Conservation (phyloP, 2,113 vertebrate genomes). For the Macaca mulatta region DNA sequence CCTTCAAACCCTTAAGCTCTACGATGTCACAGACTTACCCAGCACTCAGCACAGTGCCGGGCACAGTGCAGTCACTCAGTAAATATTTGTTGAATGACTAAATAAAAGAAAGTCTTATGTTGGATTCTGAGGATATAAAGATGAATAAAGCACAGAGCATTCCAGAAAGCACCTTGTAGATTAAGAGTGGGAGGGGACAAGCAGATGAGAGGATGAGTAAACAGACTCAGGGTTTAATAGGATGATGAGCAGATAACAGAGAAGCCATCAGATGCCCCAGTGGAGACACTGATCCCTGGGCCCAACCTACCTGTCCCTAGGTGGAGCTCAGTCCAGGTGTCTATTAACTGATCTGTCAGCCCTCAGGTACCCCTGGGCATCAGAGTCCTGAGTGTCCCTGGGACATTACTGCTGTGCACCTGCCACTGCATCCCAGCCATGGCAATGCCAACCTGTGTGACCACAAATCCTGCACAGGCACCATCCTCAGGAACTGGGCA, state of each 20-base stretch:
- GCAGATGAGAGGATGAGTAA: not conserved
- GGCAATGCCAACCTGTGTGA: not conserved
- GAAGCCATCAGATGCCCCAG: not conserved
- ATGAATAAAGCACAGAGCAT: not conserved
- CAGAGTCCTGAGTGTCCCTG: not conserved
- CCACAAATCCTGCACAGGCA: not conserved
- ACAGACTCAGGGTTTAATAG: not conserved
- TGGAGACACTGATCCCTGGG: not conserved
- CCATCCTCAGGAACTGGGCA: not conserved
- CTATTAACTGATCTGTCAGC: not conserved
- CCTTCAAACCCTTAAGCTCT: not conserved
- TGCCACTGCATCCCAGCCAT: not conserved
- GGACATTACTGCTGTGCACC: not conserved
- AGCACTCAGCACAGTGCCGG: not conserved
- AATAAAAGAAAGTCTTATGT: constrained; percentile 11
- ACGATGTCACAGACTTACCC: not conserved
- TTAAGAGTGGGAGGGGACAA: not conserved
- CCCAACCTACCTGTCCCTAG: not conserved
- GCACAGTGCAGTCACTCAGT: not conserved
- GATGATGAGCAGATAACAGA: not conserved
- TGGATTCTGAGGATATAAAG: not conserved
- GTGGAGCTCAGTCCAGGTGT: not conserved
- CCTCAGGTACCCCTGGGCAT: not conserved
- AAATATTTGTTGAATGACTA: constrained; percentile 19
- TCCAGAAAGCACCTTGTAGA: constrained; percentile 17